phyloP scores from a whole-genome alignment of 2,113 vertebrate species.

The Festucalex cinctus region DNA sequence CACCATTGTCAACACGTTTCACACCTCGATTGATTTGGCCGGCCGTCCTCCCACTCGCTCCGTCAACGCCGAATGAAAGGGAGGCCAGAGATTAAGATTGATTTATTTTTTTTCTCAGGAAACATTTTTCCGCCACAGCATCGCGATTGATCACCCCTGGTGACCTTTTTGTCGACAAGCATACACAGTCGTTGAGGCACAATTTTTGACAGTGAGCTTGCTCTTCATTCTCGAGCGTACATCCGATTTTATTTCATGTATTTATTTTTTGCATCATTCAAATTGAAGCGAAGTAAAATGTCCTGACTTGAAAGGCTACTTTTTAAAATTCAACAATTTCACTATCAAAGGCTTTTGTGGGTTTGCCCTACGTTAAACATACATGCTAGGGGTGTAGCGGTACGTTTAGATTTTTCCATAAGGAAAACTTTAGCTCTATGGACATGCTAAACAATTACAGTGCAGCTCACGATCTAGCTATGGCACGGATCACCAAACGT shows the following conservation, averaged over 20 bases:
- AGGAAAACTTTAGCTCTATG: neutral
- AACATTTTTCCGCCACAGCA: slow-evolving; percentile 13
- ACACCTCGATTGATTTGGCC: slow-evolving; percentile 32
- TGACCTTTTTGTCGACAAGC: slow-evolving; percentile 37
- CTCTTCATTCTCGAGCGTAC: slow-evolving; percentile 28
- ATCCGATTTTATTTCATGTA: too few species aligned
- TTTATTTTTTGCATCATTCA: too few species aligned
- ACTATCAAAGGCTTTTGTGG: neutral
- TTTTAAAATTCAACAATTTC: neutral
- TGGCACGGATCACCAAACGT: too few species aligned
- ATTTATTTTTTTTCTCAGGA: slow-evolving; percentile 29
- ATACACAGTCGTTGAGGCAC: slow-evolving; percentile 17
- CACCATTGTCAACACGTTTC: slow-evolving; percentile 32
- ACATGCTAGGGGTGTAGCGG: neutral
- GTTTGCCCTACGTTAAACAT: too few species aligned
- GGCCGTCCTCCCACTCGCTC: slow-evolving; percentile 14
- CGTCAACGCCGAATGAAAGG: slow-evolving; percentile 33
- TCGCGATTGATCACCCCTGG: slow-evolving; percentile 35
- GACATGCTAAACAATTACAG: too few species aligned
- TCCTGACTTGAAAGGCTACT: neutral
- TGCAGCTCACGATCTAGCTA: too few species aligned
- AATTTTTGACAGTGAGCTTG: slow-evolving; percentile 20
- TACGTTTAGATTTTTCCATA: neutral
- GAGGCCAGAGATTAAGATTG: slow-evolving; percentile 42
- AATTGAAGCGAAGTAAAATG: too few species aligned